These are phyloP conservation scores for Otus scops DNA, from an alignment of 2,797 vertebrate genomes.

Conservation along the genomic window DNA sequence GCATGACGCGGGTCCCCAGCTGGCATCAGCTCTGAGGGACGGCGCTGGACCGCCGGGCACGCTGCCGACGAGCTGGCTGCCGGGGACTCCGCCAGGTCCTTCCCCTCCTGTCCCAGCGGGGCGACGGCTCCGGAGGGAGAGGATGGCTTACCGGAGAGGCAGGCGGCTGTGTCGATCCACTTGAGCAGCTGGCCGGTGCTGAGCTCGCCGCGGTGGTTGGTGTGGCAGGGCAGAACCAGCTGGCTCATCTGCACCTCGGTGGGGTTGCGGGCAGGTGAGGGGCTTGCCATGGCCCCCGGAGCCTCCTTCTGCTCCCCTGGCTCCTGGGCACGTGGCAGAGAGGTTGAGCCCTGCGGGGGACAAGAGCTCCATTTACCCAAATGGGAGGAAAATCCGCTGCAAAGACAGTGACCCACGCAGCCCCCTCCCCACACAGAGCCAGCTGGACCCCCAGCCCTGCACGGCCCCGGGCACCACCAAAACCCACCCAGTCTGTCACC, in stretches of 20 bases:
- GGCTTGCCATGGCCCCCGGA: constrained; percentile 64
- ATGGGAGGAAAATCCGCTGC: fast-evolving
- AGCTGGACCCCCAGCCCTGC: not conserved
- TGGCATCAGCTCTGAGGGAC: not conserved
- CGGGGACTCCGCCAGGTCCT: not conserved
- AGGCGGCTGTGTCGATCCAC: constrained; percentile 96
- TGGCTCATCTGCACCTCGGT: constrained; percentile 98
- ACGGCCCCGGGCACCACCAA: fast-evolving
- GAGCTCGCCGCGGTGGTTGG: constrained; percentile 90
- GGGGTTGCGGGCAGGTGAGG: constrained; percentile 79
- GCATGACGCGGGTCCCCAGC: not conserved
- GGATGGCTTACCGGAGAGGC: constrained; percentile 85
- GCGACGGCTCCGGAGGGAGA: not conserved
- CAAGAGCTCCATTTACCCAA: fast-evolving
- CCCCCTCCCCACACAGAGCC: not conserved
- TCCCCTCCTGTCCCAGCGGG: not conserved
- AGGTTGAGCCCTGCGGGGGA: not conserved
- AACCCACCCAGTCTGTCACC: not conserved
- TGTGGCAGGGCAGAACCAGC: constrained; percentile 92
- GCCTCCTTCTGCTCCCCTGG: constrained; percentile 15
- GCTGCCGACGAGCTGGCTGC: not conserved
- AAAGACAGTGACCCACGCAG: fast-evolving
- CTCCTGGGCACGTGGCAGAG: not conserved
- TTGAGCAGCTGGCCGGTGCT: constrained; percentile 93
- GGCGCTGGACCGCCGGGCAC: not conserved